Evolutionary conservation across 2,797 vertebrate species (phyloP).

Genomic region (Acanthiza pusilla): DNA sequence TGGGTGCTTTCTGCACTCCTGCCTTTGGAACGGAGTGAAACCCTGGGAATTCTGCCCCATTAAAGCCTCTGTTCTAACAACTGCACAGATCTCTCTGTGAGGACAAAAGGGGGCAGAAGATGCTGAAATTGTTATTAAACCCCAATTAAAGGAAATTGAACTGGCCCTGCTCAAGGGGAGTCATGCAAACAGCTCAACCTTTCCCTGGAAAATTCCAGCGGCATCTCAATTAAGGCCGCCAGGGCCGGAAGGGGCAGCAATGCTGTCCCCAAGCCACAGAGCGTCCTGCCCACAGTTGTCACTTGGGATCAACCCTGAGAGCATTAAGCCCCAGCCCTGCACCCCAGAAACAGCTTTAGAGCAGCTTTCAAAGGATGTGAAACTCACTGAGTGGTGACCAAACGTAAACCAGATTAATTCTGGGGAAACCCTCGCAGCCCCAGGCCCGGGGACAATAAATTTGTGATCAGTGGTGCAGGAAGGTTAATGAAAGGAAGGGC

Average conservation of each 20-base stretch:
- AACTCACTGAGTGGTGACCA: conserved; percentile 68
- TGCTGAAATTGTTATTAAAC: neutral
- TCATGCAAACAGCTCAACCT: neutral
- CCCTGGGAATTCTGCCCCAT: neutral
- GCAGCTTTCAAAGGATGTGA: conserved; percentile 54
- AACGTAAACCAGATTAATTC: conserved; percentile 72
- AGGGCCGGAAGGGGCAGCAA: conserved; percentile 20
- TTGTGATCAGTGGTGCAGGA: conserved; percentile 79
- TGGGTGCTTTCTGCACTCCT: neutral
- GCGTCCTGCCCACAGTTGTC: conserved; percentile 55
- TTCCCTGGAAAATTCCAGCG: conserved; percentile 9
- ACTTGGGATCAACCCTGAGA: conserved; percentile 66
- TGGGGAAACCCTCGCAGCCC: conserved; percentile 22
- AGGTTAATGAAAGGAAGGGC: conserved; percentile 71
- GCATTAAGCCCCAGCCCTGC: conserved; percentile 55
- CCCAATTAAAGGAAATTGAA: neutral
- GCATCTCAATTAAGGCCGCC: conserved; percentile 35
- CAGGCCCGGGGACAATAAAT: conserved; percentile 23
- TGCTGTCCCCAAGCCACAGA: neutral
- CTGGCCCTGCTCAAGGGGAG: neutral
- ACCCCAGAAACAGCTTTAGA: conserved; percentile 37
- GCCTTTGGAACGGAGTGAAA: neutral
- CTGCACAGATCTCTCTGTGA: neutral
- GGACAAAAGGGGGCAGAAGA: neutral
- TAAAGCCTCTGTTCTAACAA: neutral